These are phyloP conservation scores for Melitaea athalia DNA, from an alignment of 2,888 invertebrate genomes.

Conservation along the genomic window DNA sequence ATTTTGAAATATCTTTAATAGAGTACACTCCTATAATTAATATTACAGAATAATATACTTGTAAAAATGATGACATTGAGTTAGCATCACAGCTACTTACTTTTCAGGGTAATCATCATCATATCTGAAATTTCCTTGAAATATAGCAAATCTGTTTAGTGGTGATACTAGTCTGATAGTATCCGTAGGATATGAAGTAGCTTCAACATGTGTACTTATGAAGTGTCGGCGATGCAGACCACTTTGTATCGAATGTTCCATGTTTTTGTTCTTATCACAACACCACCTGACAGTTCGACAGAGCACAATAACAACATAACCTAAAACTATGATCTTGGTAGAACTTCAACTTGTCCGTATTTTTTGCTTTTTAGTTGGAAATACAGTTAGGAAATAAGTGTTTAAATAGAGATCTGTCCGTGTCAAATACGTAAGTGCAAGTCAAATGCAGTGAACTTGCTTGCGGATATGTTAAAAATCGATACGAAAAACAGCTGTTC, in stretches of 20 bases:
- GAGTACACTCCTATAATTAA: no score
- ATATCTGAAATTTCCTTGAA: constrained; percentile 62
- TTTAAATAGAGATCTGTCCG: constrained; percentile 5
- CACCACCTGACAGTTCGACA: constrained; percentile 37
- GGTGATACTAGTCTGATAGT: constrained; percentile 69
- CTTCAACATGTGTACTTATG: constrained; percentile 62
- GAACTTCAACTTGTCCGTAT: background rate
- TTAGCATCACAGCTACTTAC: constrained; percentile 53
- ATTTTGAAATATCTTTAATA: no score
- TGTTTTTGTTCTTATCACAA: constrained; percentile 45
- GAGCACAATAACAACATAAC: constrained; percentile 55
- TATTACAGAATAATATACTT: no score
- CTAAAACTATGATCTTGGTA: constrained; percentile 39
- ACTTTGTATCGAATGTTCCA: constrained; percentile 55
- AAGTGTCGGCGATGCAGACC: constrained; percentile 67
- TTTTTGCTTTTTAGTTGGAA: background rate
- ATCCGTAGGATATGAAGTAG: constrained; percentile 57
- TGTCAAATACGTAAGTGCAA: constrained; percentile 41
- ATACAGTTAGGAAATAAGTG: constrained; percentile 1
- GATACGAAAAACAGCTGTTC: constrained; percentile 70
- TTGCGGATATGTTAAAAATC: constrained; percentile 64
- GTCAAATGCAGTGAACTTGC: constrained; percentile 64
- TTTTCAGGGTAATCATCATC: constrained; percentile 56
- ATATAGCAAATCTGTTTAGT: constrained; percentile 67
- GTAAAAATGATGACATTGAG: background rate